Percentiles rank a stretch among this genome's conserved stretches.
Evolutionary conservation across 2,888 invertebrate genomes (phyloP).

Genomic region (Schizotus pectinicornis): DNA sequence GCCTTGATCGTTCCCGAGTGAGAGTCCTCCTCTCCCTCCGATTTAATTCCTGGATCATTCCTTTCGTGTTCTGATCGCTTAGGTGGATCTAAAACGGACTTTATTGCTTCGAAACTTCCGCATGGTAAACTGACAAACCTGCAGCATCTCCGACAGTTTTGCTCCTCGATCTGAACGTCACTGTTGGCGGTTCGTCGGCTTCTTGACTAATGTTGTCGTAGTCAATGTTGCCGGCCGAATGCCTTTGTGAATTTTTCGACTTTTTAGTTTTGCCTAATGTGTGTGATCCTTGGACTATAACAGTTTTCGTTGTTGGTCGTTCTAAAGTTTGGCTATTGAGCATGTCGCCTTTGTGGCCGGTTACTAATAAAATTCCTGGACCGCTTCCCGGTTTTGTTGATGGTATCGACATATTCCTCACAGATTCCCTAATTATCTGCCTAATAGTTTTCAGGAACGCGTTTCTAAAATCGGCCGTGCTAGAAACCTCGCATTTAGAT

Average conservation of each 20-base stretch:
- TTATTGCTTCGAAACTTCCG: background rate
- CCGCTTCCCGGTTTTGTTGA: slow-evolving; percentile 70
- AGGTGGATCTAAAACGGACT: slow-evolving; percentile 45
- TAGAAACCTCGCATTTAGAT: slow-evolving; percentile 54
- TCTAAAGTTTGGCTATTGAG: slow-evolving; percentile 67
- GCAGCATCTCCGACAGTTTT: slow-evolving; percentile 89
- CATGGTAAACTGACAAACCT: slow-evolving; percentile 61
- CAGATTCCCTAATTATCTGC: slow-evolving; percentile 96
- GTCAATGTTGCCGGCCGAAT: slow-evolving; percentile 86
- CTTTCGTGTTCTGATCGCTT: slow-evolving; percentile 61
- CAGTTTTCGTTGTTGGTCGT: slow-evolving; percentile 60
- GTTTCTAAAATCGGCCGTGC: slow-evolving; percentile 94
- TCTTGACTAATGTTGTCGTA: slow-evolving; percentile 82
- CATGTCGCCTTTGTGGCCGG: slow-evolving; percentile 54
- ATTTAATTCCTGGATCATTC: slow-evolving; percentile 78
- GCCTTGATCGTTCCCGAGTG: slow-evolving; percentile 67
- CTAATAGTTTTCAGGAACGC: slow-evolving; percentile 96
- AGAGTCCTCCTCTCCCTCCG: slow-evolving; percentile 86
- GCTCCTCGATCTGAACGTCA: slow-evolving; percentile 79
- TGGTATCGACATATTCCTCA: slow-evolving; percentile 95
- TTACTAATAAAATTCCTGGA: slow-evolving; percentile 56
- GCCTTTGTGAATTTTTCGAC: slow-evolving; percentile 75
- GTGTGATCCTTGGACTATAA: slow-evolving; percentile 71
- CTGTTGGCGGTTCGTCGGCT: slow-evolving; percentile 65
- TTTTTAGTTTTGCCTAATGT: slow-evolving; percentile 83